Conservation (phyloP, 2,888 invertebrate genomes). For the Thera obeliscata region DNA sequence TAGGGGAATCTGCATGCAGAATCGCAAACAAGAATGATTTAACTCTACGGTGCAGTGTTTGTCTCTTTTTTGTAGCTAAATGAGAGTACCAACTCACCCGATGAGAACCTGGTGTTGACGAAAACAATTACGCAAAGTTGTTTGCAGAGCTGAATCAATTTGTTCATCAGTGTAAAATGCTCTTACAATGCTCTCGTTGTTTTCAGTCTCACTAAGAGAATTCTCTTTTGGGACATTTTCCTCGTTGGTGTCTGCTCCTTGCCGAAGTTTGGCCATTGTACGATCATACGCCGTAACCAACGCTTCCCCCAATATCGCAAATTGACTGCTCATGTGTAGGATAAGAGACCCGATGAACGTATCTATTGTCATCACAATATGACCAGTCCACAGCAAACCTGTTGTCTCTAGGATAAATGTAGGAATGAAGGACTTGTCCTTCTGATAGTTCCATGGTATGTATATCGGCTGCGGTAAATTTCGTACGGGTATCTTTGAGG, state of each 20-base stretch:
- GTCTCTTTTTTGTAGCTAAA: conserved; percentile 23
- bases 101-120: conserved; percentile 75
- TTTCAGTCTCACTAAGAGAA: conserved; percentile 38
- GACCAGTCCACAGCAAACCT: conserved; percentile 77
- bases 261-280: conserved; percentile 57
- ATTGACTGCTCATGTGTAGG: conserved; percentile 76
- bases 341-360: conserved; percentile 77
- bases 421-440: conserved; percentile 62
- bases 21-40: conserved; percentile 45
- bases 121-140: conserved; percentile 62
- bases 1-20: conserved; percentile 35
- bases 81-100: conserved; percentile 54
- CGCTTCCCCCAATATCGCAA: conserved; percentile 69
- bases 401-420: conserved; percentile 72
- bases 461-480: conserved; percentile 75
- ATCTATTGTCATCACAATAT: conserved; percentile 77
- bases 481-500: conserved; percentile 56
- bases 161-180: conserved; percentile 55
- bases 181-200: conserved; percentile 57
- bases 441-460: conserved; percentile 77
- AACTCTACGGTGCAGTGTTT: conserved; percentile 21
- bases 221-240: neutral
- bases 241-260: conserved; percentile 21
- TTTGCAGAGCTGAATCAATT: conserved; percentile 65
- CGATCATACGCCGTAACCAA: conserved; percentile 69